A percentile compares a stretch with the other conserved stretches of the same genome.
phyloP scores from a whole-genome alignment of 2,888 invertebrate genomes.

The Rapana venosa region DNA sequence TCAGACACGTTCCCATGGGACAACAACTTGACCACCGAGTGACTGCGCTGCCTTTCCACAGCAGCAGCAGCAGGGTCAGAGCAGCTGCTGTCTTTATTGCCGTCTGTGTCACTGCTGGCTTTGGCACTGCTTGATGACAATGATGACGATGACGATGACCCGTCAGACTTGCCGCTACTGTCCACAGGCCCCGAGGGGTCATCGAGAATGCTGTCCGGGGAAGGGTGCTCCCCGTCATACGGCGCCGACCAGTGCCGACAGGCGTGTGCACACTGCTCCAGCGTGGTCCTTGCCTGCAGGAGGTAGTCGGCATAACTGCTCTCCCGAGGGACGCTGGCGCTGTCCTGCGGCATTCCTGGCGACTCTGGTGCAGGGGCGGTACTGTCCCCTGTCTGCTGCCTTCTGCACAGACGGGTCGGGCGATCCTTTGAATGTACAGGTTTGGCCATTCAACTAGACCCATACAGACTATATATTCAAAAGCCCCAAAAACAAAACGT shows the following conservation, averaged over 20 bases:
- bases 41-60: background rate
- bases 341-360: background rate
- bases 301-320: constrained; percentile 83
- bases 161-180: background rate
- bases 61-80: background rate
- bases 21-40: constrained; percentile 36
- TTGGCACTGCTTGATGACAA: background rate
- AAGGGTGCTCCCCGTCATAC: constrained; percentile 85
- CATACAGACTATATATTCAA: background rate
- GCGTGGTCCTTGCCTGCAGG: constrained; percentile 89
- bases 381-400: background rate
- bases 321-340: constrained; percentile 55
- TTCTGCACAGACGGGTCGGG: background rate
- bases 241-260: constrained; percentile 88
- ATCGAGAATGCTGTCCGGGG: constrained; percentile 61
- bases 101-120: background rate
- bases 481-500: too few relatives aligned
- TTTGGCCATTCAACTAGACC: background rate
- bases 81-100: background rate
- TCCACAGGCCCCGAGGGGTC: background rate
- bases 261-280: constrained; percentile 86
- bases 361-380: background rate
- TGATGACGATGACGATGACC: background rate
- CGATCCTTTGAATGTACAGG: background rate
- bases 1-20: constrained; percentile 41